Conservation (phyloP, 2,888 invertebrate species). For the Macrosiphum euphorbiae region DNA sequence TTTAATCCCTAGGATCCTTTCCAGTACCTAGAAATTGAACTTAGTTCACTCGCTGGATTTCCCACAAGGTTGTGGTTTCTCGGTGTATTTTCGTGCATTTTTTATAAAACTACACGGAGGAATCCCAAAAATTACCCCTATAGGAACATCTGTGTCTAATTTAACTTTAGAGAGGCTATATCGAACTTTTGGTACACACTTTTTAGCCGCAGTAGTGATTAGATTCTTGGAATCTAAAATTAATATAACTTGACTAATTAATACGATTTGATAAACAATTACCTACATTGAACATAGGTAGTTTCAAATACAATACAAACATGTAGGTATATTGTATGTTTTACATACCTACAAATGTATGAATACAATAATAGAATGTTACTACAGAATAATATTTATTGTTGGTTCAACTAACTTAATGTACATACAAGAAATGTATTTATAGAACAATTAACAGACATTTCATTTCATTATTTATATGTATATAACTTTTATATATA, state of each 20-base stretch:
- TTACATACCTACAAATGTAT: not conserved
- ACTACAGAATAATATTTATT: not conserved
- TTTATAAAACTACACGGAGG: not conserved
- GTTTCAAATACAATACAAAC: not conserved
- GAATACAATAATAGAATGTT: not conserved
- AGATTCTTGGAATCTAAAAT: not conserved
- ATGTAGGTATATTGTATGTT: not conserved
- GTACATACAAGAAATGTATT: not conserved
- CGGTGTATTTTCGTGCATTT: not conserved
- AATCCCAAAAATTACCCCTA: not conserved
- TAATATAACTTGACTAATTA: not conserved
- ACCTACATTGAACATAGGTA: not conserved
- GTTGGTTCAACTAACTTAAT: not conserved
- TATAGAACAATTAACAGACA: conserved; percentile 29
- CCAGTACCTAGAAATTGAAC: not conserved
- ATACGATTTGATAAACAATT: not conserved
- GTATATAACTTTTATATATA: not conserved
- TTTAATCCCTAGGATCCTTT: not conserved
- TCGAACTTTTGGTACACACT: not conserved
- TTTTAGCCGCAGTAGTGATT: not conserved
- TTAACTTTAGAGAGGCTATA: not conserved
- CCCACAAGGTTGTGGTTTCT: not conserved
- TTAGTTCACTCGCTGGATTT: not conserved
- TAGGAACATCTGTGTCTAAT: not conserved
- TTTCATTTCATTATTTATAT: not conserved